Conservation (phyloP, 2,888 invertebrate species). For the Melanargia galathea region DNA sequence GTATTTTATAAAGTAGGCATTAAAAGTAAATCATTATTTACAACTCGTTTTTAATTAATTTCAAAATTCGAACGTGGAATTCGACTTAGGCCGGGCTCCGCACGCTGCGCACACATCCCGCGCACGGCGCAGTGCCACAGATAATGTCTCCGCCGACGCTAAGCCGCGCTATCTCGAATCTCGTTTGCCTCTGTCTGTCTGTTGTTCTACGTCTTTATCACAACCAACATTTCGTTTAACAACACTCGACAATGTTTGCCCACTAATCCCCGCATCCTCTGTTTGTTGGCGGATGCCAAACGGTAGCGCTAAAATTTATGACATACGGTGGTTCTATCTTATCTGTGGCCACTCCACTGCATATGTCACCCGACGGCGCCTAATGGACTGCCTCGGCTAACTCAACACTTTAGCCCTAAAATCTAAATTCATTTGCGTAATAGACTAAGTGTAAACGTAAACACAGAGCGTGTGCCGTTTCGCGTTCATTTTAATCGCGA, state of each 20-base stretch:
- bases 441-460: constrained; percentile 37
- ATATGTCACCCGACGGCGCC: constrained; percentile 70
- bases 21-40: background rate
- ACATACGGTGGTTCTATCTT: constrained; percentile 81
- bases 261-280: constrained; percentile 70
- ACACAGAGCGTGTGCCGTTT: constrained; percentile 60
- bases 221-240: constrained; percentile 57
- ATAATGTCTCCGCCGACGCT: constrained; percentile 47
- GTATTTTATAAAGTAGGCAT: too few relatives aligned
- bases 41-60: background rate
- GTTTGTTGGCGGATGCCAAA: constrained; percentile 72
- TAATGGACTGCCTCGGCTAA: constrained; percentile 72
- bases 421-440: constrained; percentile 60
- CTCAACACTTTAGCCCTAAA: constrained; percentile 74
- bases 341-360: constrained; percentile 76
- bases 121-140: constrained; percentile 32
- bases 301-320: constrained; percentile 76
- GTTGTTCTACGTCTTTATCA: constrained; percentile 70
- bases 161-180: constrained; percentile 65
- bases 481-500: constrained; percentile 43
- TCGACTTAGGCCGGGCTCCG: constrained; percentile 32
- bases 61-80: constrained; percentile 36
- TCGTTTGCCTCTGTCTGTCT: constrained; percentile 57
- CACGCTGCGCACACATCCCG: constrained; percentile 41
- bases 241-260: constrained; percentile 64